Evolutionary conservation across 2,797 vertebrate species (phyloP).

Genomic region (Betta splendens): DNA sequence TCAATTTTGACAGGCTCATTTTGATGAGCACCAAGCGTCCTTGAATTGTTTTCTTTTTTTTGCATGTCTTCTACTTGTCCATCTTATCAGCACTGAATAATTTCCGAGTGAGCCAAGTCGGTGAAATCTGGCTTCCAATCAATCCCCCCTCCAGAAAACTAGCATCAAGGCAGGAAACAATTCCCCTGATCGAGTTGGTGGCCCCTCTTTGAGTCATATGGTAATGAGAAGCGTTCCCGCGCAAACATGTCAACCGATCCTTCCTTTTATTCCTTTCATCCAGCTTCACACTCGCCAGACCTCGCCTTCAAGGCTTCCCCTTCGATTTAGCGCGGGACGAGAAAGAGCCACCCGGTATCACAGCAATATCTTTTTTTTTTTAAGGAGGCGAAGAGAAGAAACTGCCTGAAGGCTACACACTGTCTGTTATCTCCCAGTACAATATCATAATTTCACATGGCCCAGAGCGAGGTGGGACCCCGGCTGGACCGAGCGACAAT

Average conservation of each 20-base stretch:
- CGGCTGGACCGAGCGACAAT: constrained; percentile 65
- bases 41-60: constrained; percentile 13
- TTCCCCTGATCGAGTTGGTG: constrained; percentile 32
- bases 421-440: constrained; percentile 77
- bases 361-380: constrained; percentile 79
- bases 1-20: constrained; percentile 25
- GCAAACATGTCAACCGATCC: constrained; percentile 64
- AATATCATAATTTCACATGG: constrained; percentile 77
- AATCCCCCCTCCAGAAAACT: constrained; percentile 38
- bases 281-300: constrained; percentile 66
- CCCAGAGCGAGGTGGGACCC: constrained; percentile 71
- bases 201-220: constrained; percentile 35
- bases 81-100: constrained; percentile 41
- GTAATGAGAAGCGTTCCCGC: constrained; percentile 54
- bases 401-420: constrained; percentile 77
- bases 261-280: constrained; percentile 67
- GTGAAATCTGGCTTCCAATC: constrained; percentile 48
- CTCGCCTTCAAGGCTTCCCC: constrained; percentile 74
- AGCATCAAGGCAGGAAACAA: constrained; percentile 42
- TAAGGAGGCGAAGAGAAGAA: constrained; percentile 74
- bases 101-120: constrained; percentile 43
- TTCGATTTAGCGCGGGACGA: constrained; percentile 60
- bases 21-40: constrained; percentile 38
- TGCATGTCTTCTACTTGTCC: constrained; percentile 30
- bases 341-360: constrained; percentile 72